Percentiles rank a stretch among this genome's conserved stretches.
Conservation (phyloP, 2,797 vertebrate genomes). For the Gobio occitaniae region DNA sequence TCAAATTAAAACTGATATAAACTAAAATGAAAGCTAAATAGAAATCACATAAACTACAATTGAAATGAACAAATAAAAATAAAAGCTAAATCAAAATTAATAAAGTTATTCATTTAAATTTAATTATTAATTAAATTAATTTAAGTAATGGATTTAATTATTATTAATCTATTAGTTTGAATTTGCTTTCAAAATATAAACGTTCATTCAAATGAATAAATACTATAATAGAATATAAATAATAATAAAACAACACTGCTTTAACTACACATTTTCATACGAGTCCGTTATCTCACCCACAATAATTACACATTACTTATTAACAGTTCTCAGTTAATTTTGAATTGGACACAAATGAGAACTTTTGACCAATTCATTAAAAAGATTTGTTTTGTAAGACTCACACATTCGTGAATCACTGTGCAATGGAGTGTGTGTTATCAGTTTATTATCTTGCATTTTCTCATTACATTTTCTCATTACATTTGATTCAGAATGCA, state of each 20-base stretch:
- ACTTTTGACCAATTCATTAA: neutral
- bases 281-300: neutral
- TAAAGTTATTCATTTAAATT: neutral
- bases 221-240: neutral
- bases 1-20: neutral
- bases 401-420: neutral
- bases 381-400: neutral
- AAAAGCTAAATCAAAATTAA: neutral
- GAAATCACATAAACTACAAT: neutral
- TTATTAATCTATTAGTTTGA: neutral
- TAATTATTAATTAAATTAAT: no score
- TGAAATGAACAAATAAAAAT: neutral
- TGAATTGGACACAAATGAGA: neutral
- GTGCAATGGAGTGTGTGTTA: neutral
- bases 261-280: neutral
- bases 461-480: neutral
- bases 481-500: neutral
- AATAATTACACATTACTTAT: neutral
- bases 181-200: neutral
- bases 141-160: no score
- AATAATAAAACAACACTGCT: conserved; percentile 2
- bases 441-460: neutral
- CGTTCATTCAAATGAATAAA: neutral
- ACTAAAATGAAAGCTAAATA: neutral
- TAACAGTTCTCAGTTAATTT: neutral